phyloP scores from a whole-genome alignment of 2,113 vertebrate genomes.

The Actinemys pallida region DNA sequence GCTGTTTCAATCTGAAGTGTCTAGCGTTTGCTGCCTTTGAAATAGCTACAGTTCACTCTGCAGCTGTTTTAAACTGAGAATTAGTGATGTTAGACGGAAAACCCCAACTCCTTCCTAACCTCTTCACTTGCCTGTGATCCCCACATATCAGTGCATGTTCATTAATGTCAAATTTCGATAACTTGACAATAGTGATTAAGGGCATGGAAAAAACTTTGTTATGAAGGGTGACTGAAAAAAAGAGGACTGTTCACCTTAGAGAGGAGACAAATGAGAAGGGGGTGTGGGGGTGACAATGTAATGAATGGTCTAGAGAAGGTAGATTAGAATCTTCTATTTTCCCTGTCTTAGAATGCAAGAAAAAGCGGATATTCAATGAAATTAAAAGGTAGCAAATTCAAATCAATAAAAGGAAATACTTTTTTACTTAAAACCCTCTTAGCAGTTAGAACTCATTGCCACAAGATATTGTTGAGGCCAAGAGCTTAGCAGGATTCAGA shows the following conservation, averaged over 20 bases:
- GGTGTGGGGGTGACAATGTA: conserved; percentile 3
- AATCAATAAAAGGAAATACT: conserved; percentile 1
- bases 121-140: neutral
- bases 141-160: neutral
- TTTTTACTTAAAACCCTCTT: neutral
- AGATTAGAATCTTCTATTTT: conserved; percentile 55
- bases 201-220: neutral
- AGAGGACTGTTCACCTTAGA: conserved; percentile 40
- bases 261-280: neutral
- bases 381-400: conserved; percentile 61
- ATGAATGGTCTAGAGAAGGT: conserved; percentile 42
- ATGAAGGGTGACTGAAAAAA: neutral
- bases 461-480: neutral
- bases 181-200: neutral
- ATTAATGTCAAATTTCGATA: neutral
- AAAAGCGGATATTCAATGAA: conserved; percentile 31
- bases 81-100: neutral
- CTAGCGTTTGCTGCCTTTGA: neutral
- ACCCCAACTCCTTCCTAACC: neutral
- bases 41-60: neutral
- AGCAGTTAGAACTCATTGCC: neutral
- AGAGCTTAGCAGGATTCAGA: neutral
- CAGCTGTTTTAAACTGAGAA: neutral
- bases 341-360: neutral
- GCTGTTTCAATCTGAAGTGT: neutral